Base-by-base conservation (phyloP, 2,797 vertebrate genomes). In the Mus caroli region DNA sequence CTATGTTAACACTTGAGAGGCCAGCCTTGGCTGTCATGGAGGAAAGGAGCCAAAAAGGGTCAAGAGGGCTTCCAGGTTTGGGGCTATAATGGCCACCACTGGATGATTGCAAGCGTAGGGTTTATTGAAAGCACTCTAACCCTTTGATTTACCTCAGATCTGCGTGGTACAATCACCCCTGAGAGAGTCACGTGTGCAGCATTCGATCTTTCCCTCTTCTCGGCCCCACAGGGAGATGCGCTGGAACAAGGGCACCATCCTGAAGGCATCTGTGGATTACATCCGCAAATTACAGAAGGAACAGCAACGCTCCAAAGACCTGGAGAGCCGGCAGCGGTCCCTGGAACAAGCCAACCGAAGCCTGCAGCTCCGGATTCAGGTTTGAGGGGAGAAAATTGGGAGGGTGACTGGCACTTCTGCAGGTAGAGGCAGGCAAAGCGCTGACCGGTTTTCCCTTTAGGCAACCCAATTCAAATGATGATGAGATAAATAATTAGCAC, bases 181-280 rank as follows among this genome's bases (percentile, higher is more conserved):
- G 0, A 90, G 96, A 86, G 34, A 92, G 31, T 52, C 58, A 9
- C 43, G 43, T 4, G n/a, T 37, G 13, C 71, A 93, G 37, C 46
- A 8, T 43, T 78, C 31, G 24, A 11, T 50, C n/a, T 82, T 37
- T 52, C 10, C 17, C 71, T 22, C 50, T 60, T 17, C 58, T 78
- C 0, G 11, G 58, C 22, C 46, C n/a, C 76, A 34, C 97, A 99
- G 99, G 86, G 99, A 99, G 97, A 99, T 99, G 99, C 99, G 99
- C n/a, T 99, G 99, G 99, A 99, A 99, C 97, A 99, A 99, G 97
- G 99, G 99, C 92, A 99, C 99, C 92, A 99, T 99, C 93, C 98
- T 99, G 89, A 99, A 99, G 96, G 99, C 99, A 0, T 99, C 99
- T 0, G 99, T 99, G 40, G 99, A 99, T 97, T 99, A 99, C 96